Percentiles rank a stretch among this genome's conserved stretches.
Conservation (phyloP, 2,797 vertebrate species). For the Pseudotriccus pelzelni region DNA sequence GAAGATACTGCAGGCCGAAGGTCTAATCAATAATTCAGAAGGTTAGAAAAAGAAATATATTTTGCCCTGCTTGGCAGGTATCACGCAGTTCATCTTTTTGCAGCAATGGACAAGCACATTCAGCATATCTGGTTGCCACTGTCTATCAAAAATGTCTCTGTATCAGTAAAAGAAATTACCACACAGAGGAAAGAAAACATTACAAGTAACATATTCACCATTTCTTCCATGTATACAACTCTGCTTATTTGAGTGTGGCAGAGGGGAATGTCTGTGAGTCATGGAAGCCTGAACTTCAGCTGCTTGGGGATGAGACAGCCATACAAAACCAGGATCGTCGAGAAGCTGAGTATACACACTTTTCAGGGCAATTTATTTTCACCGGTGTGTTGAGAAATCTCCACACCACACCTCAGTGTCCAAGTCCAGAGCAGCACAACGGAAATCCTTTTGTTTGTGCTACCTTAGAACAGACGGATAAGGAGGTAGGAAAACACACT, state of each 20-base stretch:
- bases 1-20: neutral
- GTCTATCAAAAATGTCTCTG: neutral
- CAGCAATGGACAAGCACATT: neutral
- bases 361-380: neutral
- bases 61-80: neutral
- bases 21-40: neutral
- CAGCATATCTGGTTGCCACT: neutral
- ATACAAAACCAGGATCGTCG: neutral
- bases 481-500: neutral
- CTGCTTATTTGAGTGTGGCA: neutral
- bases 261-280: neutral
- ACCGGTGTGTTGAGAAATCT: neutral
- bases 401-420: neutral
- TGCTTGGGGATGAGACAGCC: neutral
- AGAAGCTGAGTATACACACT: neutral
- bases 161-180: neutral
- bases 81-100: neutral
- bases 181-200: neutral
- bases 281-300: neutral
- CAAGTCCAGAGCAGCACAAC: neutral
- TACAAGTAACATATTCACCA: neutral
- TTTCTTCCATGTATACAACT: neutral
- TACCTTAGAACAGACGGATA: neutral
- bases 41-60: neutral
- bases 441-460: neutral